These are phyloP conservation scores for Dreissena polymorpha DNA, from an alignment of 1,140 invertebrate species.

Conservation along the genomic window DNA sequence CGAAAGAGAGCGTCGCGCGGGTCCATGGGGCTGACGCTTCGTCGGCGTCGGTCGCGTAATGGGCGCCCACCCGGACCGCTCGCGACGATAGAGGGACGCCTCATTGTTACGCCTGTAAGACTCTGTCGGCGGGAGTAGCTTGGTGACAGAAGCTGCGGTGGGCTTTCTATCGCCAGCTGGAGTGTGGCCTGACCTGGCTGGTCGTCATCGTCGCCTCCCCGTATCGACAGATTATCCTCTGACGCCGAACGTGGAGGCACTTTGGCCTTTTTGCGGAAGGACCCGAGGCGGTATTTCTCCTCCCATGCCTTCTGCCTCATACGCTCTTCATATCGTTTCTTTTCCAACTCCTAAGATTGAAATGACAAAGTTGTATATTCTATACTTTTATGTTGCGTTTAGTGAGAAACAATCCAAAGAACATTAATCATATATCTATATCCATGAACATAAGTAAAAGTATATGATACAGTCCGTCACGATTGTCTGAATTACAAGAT, in stretches of 20 bases:
- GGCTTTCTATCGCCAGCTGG: slow-evolving; percentile 24
- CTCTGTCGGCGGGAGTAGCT: slow-evolving; percentile 59
- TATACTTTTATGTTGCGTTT: too few relatives aligned
- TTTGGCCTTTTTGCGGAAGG: slow-evolving; percentile 70
- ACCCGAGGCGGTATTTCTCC: slow-evolving; percentile 73
- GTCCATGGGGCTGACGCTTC: slow-evolving; percentile 69
- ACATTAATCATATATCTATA: too few relatives aligned
- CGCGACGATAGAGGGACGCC: slow-evolving; percentile 45
- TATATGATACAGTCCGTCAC: too few relatives aligned
- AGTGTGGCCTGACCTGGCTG: slow-evolving; percentile 2
- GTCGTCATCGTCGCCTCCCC: slow-evolving; percentile 29
- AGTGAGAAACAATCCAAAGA: too few relatives aligned
- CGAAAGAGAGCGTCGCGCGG: slow-evolving; percentile 52
- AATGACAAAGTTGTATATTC: too few relatives aligned
- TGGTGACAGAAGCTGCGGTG: slow-evolving; percentile 55
- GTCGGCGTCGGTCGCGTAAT: slow-evolving; percentile 57
- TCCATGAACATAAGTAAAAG: too few relatives aligned
- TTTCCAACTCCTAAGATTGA: slow-evolving; percentile 70
- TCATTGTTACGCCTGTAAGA: slow-evolving; percentile 49
- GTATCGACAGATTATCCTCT: slow-evolving; percentile 57
- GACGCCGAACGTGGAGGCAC: slow-evolving; percentile 58
- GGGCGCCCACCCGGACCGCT: slow-evolving; percentile 46
- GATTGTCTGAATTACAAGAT: too few relatives aligned
- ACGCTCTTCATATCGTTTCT: slow-evolving; percentile 73
- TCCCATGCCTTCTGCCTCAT: slow-evolving; percentile 76